Evolutionary conservation across 1,140 invertebrate genomes (phyloP).

Genomic region (Drosophila sulfurigaster): DNA sequence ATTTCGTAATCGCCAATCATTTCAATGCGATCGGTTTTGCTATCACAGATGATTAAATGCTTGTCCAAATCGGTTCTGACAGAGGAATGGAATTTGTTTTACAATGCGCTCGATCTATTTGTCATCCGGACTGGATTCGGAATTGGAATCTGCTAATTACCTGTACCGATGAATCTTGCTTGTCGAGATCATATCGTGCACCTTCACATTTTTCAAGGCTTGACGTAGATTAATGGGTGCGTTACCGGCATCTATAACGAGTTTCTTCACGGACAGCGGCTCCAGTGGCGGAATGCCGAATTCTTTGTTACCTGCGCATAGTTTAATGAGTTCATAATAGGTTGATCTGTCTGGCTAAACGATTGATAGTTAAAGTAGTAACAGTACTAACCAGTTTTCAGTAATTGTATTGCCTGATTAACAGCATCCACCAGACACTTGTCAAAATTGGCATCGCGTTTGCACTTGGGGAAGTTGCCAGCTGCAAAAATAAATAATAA

Average conservation of each 20-base stretch:
- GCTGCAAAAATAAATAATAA: slow-evolving; percentile 41
- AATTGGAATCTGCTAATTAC: slow-evolving; percentile 47
- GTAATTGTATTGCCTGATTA: slow-evolving; percentile 72
- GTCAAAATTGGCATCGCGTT: slow-evolving; percentile 80
- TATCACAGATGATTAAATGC: slow-evolving; percentile 84
- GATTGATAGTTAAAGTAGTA: neutral
- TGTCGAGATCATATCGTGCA: slow-evolving; percentile 86
- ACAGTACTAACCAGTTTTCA: slow-evolving; percentile 67
- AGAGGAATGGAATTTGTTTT: slow-evolving; percentile 34
- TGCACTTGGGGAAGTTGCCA: slow-evolving; percentile 75
- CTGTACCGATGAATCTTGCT: slow-evolving; percentile 81
- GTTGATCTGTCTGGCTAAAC: neutral
- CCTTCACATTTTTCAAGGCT: slow-evolving; percentile 86
- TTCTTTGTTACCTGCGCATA: slow-evolving; percentile 78
- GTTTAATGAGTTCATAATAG: slow-evolving; percentile 36
- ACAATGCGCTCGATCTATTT: slow-evolving; percentile 1
- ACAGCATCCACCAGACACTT: slow-evolving; percentile 83
- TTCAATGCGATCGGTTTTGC: slow-evolving; percentile 86
- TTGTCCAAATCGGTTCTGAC: slow-evolving; percentile 85
- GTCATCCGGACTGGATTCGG: neutral
- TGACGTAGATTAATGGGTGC: slow-evolving; percentile 86
- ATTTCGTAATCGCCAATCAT: slow-evolving; percentile 89
- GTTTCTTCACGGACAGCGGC: slow-evolving; percentile 81
- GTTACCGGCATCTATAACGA: slow-evolving; percentile 81
- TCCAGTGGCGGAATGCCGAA: slow-evolving; percentile 82